Conservation (phyloP, 2,797 vertebrate species). For the Steatocranus sp. region DNA sequence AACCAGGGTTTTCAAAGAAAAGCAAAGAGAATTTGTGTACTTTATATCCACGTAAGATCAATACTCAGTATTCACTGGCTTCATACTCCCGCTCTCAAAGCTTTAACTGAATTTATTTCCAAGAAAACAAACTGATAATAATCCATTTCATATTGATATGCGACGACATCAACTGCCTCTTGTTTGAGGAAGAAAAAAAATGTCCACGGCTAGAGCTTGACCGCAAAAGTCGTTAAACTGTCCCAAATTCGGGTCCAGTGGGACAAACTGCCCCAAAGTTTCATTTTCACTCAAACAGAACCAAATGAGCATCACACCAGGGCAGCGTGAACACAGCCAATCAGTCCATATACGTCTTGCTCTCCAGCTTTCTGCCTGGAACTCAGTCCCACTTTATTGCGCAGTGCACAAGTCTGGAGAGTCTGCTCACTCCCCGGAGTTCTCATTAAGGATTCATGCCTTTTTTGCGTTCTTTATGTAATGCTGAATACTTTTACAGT, state of each 20-base stretch:
- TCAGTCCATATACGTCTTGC: slow-evolving; percentile 20
- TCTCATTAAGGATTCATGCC: not conserved
- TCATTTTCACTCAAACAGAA: slow-evolving; percentile 23
- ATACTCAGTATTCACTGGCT: not conserved
- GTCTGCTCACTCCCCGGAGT: not conserved
- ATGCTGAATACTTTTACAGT: not conserved
- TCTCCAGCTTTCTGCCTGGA: not conserved
- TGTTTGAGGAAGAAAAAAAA: not conserved
- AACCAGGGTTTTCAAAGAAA: not conserved
- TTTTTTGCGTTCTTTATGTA: not conserved
- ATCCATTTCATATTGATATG: not conserved
- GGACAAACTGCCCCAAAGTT: slow-evolving; percentile 1
- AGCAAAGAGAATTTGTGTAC: not conserved
- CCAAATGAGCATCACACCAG: not conserved
- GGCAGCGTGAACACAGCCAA: not conserved
- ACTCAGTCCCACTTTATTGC: not conserved
- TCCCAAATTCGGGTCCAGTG: not conserved
- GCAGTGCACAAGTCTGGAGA: not conserved
- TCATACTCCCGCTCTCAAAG: not conserved
- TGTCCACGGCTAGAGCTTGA: not conserved
- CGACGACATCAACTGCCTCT: not conserved
- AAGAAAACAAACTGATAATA: not conserved
- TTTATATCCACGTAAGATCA: not conserved
- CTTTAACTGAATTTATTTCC: not conserved
- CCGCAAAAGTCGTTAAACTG: not conserved